Base-by-base conservation (phyloP, 2,113 vertebrate species). In the Pollimyrus isidori region DNA sequence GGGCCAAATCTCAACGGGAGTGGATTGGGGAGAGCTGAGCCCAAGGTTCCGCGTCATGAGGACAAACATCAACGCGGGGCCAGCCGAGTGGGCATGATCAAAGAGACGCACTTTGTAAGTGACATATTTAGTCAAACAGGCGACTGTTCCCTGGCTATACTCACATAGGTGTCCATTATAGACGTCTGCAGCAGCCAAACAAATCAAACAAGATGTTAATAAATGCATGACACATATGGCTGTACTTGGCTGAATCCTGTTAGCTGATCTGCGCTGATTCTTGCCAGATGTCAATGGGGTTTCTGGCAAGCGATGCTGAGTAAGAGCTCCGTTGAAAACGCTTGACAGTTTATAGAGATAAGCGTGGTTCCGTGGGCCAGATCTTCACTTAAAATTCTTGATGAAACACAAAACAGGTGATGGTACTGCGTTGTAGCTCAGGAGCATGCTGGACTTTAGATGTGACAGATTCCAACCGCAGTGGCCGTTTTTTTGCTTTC, bases 381-480 rank as follows among this genome's bases (percentile, higher is more conserved):
- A 39, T 82, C 76, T 82, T 82, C 76, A 39, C 19, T 39, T 82
- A 82, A 82, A 39, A 19, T 45, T 45, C 39, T 45, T 1, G 30
- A 45, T 82, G 76, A 45, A 82, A 82, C 76, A 82, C 17, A 45
- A 82, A 82, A 82, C 76, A 82, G 76, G 76, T 82, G 39, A 82
- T 45, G 3, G 76, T 82, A 45, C 7, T 45, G 35, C 35, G 30
- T 45, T 21, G 5, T 45, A 19, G 76, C 19, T 42, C 35, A 42
- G 62, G n/a, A 26, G 3, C n/a, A n/a, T 3, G 23, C n/a, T 1
- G 62, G n/a, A 69, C 62, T 13, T 11, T 4, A 10, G n/a, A 69
- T 3, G 26, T 30, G 62, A 30, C 62, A 69, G 62, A 4, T 69
- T 26, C 26, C 62, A 69, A 30, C 62, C 62, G n/a, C 62, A 30